These are phyloP conservation scores for Bhutanitis thaidina DNA, from an alignment of 2,888 invertebrate species.

Conservation along the genomic window DNA sequence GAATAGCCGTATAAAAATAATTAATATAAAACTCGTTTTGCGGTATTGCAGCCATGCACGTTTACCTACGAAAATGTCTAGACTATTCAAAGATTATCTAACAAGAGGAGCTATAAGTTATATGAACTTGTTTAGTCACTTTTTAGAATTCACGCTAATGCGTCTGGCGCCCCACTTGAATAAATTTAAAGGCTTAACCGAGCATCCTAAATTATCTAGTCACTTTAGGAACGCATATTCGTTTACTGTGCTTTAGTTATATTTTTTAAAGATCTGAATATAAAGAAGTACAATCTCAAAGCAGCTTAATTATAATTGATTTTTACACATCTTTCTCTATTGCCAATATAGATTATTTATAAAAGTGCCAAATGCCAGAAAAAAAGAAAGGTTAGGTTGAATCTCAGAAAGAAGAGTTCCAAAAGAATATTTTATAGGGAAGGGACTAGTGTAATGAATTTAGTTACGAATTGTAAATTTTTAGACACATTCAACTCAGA, in stretches of 20 bases:
- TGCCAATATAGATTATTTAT: too few species aligned
- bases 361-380: too few species aligned
- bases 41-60: slow-evolving; percentile 26
- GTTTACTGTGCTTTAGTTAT: not conserved
- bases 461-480: too few species aligned
- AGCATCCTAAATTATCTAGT: slow-evolving; percentile 17
- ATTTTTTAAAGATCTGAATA: too few species aligned
- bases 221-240: slow-evolving; percentile 1
- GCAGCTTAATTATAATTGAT: too few species aligned
- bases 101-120: slow-evolving; percentile 48
- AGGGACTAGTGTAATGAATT: too few species aligned
- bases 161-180: slow-evolving; percentile 67
- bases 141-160: slow-evolving; percentile 66
- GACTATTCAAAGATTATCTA: slow-evolving; percentile 43
- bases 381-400: too few species aligned
- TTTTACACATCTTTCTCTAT: not conserved
- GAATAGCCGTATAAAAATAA: not conserved
- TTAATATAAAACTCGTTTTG: slow-evolving; percentile 26
- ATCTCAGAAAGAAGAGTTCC: too few species aligned
- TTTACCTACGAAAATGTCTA: slow-evolving; percentile 39
- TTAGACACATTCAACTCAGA: too few species aligned
- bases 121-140: slow-evolving; percentile 53
- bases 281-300: too few species aligned
- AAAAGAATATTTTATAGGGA: too few species aligned
- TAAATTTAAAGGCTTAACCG: slow-evolving; percentile 31